These are phyloP conservation scores for Megalops atlanticus DNA, from an alignment of 2,113 vertebrate species.

Conservation along the genomic window DNA sequence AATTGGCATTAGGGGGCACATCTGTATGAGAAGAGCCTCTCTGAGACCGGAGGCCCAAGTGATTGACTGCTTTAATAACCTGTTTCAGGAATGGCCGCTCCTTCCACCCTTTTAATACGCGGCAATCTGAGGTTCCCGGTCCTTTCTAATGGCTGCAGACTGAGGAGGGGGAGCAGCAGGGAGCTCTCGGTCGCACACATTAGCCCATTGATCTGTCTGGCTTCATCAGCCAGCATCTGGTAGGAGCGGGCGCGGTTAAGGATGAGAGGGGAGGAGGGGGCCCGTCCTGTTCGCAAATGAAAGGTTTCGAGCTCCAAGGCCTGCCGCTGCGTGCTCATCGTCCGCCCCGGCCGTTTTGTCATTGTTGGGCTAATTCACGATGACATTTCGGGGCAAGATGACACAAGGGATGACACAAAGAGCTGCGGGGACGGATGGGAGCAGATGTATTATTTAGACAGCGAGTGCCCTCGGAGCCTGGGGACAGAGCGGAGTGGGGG, in stretches of 20 bases:
- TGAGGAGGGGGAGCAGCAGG: not conserved
- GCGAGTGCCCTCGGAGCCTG: not conserved
- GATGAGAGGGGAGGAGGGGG: not conserved
- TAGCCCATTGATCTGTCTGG: conserved; percentile 15
- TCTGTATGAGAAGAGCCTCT: no score
- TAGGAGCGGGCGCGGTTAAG: not conserved
- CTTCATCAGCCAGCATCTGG: conserved; percentile 6
- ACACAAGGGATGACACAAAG: not conserved
- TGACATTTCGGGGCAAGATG: conserved; percentile 3
- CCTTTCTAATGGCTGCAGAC: not conserved
- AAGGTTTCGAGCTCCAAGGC: not conserved
- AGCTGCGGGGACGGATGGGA: conserved; percentile 9
- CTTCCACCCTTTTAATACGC: not conserved
- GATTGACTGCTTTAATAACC: not conserved
- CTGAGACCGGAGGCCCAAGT: no score
- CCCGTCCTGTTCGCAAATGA: no score
- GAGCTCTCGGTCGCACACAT: not conserved
- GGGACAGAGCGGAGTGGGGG: not conserved
- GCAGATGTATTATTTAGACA: conserved; percentile 16
- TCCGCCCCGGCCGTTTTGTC: not conserved
- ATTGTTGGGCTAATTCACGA: not conserved
- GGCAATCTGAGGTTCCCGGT: not conserved
- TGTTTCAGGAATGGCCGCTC: not conserved
- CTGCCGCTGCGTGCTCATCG: not conserved
- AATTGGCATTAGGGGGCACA: no score